Evolutionary conservation across 2,113 vertebrate genomes (phyloP).

Genomic region (Rhinolophus sinicus): DNA sequence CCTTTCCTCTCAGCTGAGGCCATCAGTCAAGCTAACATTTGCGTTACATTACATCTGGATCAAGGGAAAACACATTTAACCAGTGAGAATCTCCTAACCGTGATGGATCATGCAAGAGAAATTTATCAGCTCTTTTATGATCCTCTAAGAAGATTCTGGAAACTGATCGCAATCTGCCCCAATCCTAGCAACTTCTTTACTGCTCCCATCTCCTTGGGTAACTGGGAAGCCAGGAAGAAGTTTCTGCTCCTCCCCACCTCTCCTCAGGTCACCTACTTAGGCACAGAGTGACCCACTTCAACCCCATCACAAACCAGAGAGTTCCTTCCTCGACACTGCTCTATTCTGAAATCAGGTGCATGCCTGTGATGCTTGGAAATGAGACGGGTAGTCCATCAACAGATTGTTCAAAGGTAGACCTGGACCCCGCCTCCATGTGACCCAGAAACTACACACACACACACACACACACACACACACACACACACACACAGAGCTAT

Average conservation of each 20-base stretch:
- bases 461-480: too few species aligned
- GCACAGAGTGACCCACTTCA: background rate
- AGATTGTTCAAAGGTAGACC: background rate
- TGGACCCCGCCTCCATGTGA: background rate
- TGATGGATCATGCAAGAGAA: background rate
- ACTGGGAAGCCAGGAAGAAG: background rate
- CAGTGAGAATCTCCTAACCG: background rate
- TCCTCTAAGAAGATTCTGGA: slow-evolving; percentile 10
- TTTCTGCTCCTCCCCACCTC: background rate
- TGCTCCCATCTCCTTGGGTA: background rate
- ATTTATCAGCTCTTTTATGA: background rate
- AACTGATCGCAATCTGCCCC: background rate
- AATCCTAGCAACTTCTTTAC: background rate
- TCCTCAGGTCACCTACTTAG: background rate
- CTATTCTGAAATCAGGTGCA: background rate
- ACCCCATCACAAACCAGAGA: slow-evolving; percentile 22
- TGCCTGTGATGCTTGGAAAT: background rate
- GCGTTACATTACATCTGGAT: background rate
- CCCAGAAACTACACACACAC: too few species aligned
- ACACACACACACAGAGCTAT: background rate
- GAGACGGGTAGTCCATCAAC: background rate
- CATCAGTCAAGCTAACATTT: background rate
- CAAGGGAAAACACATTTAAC: background rate
- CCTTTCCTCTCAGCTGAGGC: background rate
- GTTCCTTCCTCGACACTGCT: background rate